Base-by-base conservation (phyloP, 2,113 vertebrate species). In the Rhombomys opimus region DNA sequence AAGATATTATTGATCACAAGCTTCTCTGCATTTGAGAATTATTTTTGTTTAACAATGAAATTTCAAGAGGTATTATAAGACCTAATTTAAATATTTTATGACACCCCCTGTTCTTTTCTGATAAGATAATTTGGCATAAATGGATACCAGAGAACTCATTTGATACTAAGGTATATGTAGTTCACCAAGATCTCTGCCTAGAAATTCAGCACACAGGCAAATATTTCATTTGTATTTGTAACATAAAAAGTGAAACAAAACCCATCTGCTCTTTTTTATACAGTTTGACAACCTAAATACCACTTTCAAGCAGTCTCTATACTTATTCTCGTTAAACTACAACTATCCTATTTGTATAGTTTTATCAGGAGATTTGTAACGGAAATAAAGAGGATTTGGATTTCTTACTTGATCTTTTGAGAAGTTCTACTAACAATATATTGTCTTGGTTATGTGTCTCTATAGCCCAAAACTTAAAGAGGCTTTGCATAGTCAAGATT, bases 401-500 rank as follows among this genome's bases (percentile, higher is more conserved):
- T 95, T 97, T 73, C 73, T 98, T 96, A 65, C 78, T 95, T 96
- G 87, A 72, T 95, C 72, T 94, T 96, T 4, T 97, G 96, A 82
- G 89, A 92, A 87, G 87, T 98, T 84, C 76, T 95, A 78, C 70
- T 85, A 93, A 78, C 72, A 97, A 92, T 81, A 4, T 85, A 46
- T 92, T 94, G 50, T 93, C 93, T 90, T 73, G 67, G 41, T 88
- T 96, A 95, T 81, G 78, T 95, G 65, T 87, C 92, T 95, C 87
- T 90, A 77, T 80, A 86, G 63, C 82, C 75, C 94, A 63, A 96
- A 73, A 70, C 63, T 93, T 97, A 93, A 96, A 86, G 97, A 91
- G 73, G 41, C 63, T 97, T 96, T 73, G 15, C 75, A 93, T 92
- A 85, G 50, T 97, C 54, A 97, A 9, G 18, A 20, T 92, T 76